Conservation (phyloP, 2,888 invertebrate species). For the Physocephala rufipes region DNA sequence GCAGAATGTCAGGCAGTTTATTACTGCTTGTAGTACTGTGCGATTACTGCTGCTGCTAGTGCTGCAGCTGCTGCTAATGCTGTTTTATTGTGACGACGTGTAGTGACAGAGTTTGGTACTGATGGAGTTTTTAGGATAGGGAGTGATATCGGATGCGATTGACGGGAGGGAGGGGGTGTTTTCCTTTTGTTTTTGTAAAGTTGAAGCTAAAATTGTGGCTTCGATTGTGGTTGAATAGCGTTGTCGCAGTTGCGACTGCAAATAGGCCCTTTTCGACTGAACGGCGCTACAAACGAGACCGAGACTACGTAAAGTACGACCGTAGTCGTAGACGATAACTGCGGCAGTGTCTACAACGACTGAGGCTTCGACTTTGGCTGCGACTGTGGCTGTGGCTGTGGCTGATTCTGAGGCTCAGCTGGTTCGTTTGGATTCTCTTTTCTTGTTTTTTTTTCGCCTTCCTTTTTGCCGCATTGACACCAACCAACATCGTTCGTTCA, state of each 20-base stretch:
- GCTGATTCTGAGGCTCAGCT: constrained; percentile 39
- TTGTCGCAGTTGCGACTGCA: background rate
- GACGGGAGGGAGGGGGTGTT: too few relatives aligned
- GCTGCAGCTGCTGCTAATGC: background rate
- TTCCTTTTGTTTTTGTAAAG: background rate
- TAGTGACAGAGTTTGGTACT: background rate
- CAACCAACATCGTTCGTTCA: constrained; percentile 41
- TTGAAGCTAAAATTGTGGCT: background rate
- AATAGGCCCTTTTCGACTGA: background rate
- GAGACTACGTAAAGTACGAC: background rate
- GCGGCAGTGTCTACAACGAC: background rate
- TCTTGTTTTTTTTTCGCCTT: too few relatives aligned
- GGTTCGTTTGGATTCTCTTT: constrained; percentile 16
- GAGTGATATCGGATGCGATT: too few relatives aligned
- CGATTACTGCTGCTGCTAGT: background rate
- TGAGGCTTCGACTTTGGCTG: constrained; percentile 48
- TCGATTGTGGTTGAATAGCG: background rate
- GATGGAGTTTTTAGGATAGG: background rate
- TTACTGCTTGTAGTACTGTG: background rate
- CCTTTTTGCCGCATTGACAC: constrained; percentile 28
- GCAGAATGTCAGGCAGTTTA: background rate
- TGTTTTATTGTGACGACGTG: background rate
- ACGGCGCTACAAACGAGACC: background rate
- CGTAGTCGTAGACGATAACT: background rate
- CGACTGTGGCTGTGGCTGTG: constrained; percentile 49